Percentiles rank a stretch among this genome's conserved stretches.
phyloP scores from a whole-genome alignment of 2,113 vertebrate species.

The Lichenostomus cassidix region DNA sequence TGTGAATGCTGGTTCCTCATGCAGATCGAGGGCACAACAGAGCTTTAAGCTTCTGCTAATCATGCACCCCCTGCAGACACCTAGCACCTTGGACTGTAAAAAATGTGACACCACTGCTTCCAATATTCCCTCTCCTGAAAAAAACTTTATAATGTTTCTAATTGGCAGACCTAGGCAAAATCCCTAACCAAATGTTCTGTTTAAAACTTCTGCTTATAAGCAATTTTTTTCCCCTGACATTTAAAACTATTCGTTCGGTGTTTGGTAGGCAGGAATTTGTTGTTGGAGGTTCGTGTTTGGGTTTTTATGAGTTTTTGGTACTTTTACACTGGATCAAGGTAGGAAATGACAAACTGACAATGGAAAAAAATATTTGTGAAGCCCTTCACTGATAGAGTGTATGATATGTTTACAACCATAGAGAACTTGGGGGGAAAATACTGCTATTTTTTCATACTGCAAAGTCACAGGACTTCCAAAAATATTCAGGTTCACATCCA shows the following conservation, averaged over 20 bases:
- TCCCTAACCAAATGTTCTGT: background rate
- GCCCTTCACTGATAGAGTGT: background rate
- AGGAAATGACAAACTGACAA: background rate
- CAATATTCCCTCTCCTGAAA: background rate
- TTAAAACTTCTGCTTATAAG: background rate
- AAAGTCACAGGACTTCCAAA: background rate
- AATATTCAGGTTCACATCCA: background rate
- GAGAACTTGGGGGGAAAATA: rapidly evolving
- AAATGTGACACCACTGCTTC: background rate
- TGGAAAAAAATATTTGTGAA: background rate
- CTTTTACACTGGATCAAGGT: background rate
- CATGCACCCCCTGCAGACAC: background rate
- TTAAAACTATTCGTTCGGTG: background rate
- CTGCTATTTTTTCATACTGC: background rate
- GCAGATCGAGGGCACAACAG: background rate
- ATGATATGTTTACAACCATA: rapidly evolving
- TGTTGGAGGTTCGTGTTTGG: background rate
- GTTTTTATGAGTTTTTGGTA: background rate
- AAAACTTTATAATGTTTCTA: background rate
- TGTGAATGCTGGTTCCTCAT: background rate
- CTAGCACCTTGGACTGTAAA: background rate
- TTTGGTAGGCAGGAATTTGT: background rate
- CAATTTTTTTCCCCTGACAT: background rate
- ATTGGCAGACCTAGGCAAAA: background rate
- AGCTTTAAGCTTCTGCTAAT: constrained; percentile 1